Conservation (phyloP, 53 echinoderm and acorn worm genomes). For the Echinarachnius parma region DNA sequence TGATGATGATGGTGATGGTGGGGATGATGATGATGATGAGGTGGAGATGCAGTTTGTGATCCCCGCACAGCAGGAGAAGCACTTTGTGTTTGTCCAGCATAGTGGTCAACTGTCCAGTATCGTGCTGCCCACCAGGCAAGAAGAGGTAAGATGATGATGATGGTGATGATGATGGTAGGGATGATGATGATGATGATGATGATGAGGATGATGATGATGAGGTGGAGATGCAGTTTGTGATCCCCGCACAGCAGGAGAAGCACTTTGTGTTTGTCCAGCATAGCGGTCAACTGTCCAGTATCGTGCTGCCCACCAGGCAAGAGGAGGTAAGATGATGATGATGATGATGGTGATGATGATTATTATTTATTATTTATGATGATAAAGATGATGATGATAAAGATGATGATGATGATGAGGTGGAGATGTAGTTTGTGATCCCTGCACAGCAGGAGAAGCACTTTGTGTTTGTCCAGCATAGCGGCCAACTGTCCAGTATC, state of each 20-base stretch:
- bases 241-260: conserved; percentile 82
- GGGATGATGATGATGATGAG: neutral
- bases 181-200: neutral
- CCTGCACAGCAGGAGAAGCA: too few relatives aligned
- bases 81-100: conserved; percentile 29
- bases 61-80: neutral
- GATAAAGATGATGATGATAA: too few relatives aligned
- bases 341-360: too few relatives aligned
- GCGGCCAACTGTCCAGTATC: too few relatives aligned
- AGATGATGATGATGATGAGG: too few relatives aligned
- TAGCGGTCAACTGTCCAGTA: conserved; percentile 85
- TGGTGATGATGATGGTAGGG: neutral
- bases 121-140: conserved; percentile 64
- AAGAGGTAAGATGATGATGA: neutral
- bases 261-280: conserved; percentile 86
- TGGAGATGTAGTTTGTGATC: too few relatives aligned
- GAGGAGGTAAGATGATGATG: conserved; percentile 93
- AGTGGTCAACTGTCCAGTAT: conserved; percentile 85
- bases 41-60: conserved; percentile 1
- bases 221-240: conserved; percentile 86
- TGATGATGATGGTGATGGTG: neutral
- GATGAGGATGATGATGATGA: neutral
- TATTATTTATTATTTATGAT: too few relatives aligned
- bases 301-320: conserved; percentile 64
- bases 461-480: too few relatives aligned